Evolutionary conservation across 2,888 invertebrate genomes (phyloP), one percentile per base, ranked within the genome.

Genomic region (Cerceris ruficornis): DNA sequence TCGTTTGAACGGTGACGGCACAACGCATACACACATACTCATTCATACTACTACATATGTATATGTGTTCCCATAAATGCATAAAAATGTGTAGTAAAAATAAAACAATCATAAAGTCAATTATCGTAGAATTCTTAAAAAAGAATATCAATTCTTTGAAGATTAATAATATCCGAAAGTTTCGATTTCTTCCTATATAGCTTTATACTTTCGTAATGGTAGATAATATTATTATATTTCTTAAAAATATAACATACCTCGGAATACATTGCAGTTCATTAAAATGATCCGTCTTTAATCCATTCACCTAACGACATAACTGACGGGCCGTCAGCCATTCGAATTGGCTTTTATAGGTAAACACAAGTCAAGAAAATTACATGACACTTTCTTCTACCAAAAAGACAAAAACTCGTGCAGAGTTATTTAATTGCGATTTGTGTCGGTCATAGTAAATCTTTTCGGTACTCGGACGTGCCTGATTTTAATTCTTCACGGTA

Each of bases 321-420:
- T 81, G 64, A 64, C 52, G 55, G 15, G 39, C n/a, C 4, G 9
- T 8, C 11, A 52, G 54, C 76, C 67, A 74, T 77, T 76, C 58
- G 68, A 75, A 46, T 70, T 58, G 65, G 74, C 78, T 82, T 86
- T 77, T 85, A 83, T 84, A 86, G 69, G 72, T 14, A 71, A 75
- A 78, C 78, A 62, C 55, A 67, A 55, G 9, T 7, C 62, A 7
- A 39, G 7, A 11, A 14, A 68, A 78, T 83, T 83, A 83, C 80
- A 78, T 80, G 74, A 82, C 76, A 42, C 43, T 69, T 82, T 81
- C 75, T 82, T 81, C 61, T 13, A 14, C 28, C 9, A 7, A 49
- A 39, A 67, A 42, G 49, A 54, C 41, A 41, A 54, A 43, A 58
- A 39, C 17, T 55, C 6, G 17, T 49, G 28, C 9, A 11, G 43